A percentile compares a stretch with the other conserved stretches of the same genome.
phyloP scores from a whole-genome alignment of 2,888 invertebrate species.

The Lycaena phlaeas region DNA sequence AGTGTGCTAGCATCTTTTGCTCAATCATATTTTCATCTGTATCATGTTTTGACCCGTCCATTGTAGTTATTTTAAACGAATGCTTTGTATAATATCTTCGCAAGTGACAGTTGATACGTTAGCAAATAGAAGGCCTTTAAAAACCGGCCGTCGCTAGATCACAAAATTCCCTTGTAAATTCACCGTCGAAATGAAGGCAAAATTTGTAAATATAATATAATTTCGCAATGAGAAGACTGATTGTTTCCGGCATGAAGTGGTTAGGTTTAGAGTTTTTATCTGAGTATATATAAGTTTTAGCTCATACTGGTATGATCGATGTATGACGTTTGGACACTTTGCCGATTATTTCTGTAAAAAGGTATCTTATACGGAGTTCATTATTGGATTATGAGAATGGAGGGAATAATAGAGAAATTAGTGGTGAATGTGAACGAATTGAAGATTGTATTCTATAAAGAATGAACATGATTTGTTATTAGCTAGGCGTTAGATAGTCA shows the following conservation, averaged over 20 bases:
- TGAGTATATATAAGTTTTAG: slow-evolving; percentile 54
- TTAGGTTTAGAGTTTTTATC: slow-evolving; percentile 54
- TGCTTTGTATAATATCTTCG: slow-evolving; percentile 11
- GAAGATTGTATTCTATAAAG: background rate
- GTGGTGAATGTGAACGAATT: background rate
- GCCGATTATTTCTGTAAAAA: too few species aligned
- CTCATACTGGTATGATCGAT: too few species aligned
- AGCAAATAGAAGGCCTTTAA: background rate
- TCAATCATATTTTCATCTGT: slow-evolving; percentile 34
- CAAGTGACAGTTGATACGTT: slow-evolving; percentile 12
- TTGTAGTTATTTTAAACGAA: slow-evolving; percentile 30
- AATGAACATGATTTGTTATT: background rate
- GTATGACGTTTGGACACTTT: slow-evolving; percentile 23
- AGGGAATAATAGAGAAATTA: background rate
- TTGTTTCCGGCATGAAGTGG: slow-evolving; percentile 61
- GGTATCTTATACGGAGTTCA: background rate
- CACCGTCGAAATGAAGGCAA: slow-evolving; percentile 21
- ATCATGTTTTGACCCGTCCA: slow-evolving; percentile 46
- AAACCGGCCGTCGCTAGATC: background rate
- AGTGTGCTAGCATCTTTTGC: slow-evolving; percentile 26
- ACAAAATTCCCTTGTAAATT: slow-evolving; percentile 27
- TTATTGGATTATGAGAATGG: background rate
- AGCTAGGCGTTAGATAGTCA: slow-evolving; percentile 6
- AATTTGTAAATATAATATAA: slow-evolving; percentile 54
- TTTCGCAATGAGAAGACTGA: slow-evolving; percentile 72